Base-by-base conservation (phyloP, 2,888 invertebrate genomes). In the Temnothorax ravouxi region DNA sequence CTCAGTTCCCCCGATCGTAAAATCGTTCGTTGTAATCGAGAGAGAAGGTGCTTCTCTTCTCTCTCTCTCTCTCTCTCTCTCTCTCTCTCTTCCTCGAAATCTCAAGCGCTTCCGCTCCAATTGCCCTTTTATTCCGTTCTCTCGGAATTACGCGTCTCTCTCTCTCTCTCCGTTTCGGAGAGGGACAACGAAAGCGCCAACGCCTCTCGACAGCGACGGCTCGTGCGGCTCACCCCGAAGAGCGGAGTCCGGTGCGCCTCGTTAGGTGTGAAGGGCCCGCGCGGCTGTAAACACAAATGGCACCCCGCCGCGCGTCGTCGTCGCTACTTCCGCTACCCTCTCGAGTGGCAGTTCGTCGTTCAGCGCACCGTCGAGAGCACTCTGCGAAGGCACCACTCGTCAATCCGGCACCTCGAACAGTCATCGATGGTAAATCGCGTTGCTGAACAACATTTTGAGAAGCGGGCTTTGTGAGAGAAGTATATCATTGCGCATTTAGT, bases 251-350 rank as follows among this genome's bases (percentile, higher is more conserved):
- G 84, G 89, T 88, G 84, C 86, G 91, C 88, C 88, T 93, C 92
- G 92, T 93, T 93, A 91, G 89, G 89, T 88, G 62, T 84, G 83
- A 88, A 91, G 88, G 72, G 84, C 86, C 34, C 85, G 59, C 41
- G 47, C 84, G 91, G 87, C 79, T 91, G 92, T 91, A 93, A 93
- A 93, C 92, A 93, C 84, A 88, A 92, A 93, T 92, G 91, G 89
- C 86, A 83, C 87, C 92, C 92, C 83, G 90, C 84, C 50, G 91
- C 54, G 92, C 69, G 69, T 80, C 38, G 34, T 72, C 34, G 74
- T 67, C 47, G 47, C 79, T 13, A 34, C 87, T 84, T 86, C 75
- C 59, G 84, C 87, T 86, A 82, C 76, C 88, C 84, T 89, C 76
- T 89, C 85, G 86, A 91, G 88, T 87, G 90, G 88, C 85, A 85